Conservation (phyloP, 2,113 vertebrate species). For the Gymnarchus niloticus region DNA sequence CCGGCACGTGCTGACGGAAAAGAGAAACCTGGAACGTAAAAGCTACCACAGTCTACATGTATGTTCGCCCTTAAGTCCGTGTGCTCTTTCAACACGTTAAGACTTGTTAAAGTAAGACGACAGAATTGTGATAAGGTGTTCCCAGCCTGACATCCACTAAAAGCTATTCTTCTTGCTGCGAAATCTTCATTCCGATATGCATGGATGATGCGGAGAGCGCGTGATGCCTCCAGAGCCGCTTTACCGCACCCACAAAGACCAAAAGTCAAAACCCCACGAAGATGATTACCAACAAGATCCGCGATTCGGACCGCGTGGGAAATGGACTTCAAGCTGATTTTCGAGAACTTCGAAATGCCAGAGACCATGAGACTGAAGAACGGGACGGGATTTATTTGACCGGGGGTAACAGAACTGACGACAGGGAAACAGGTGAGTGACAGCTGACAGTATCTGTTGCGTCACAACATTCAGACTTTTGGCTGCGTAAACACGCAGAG, state of each 20-base stretch:
- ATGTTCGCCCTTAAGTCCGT: background rate
- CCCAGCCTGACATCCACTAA: background rate
- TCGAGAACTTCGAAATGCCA: background rate
- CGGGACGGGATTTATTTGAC: constrained; percentile 20
- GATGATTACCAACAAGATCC: constrained; percentile 31
- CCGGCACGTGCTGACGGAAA: too few relatives aligned
- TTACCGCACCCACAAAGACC: background rate
- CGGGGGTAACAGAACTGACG: background rate
- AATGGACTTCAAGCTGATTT: constrained; percentile 22
- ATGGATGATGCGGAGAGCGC: constrained; percentile 19
- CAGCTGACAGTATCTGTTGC: background rate
- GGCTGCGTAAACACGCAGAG: background rate
- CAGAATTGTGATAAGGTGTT: background rate
- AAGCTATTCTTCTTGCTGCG: background rate
- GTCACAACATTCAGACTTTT: background rate
- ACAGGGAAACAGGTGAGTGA: constrained; percentile 21
- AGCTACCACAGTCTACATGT: background rate
- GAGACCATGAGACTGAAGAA: constrained; percentile 27
- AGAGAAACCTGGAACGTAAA: background rate
- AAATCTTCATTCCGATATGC: constrained; percentile 9
- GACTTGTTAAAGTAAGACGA: background rate
- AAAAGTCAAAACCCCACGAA: background rate
- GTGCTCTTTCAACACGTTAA: background rate
- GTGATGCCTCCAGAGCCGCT: constrained; percentile 24
- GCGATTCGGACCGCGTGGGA: constrained; percentile 16